Conservation (phyloP, 2,888 invertebrate species). For the Brenthis ino region DNA sequence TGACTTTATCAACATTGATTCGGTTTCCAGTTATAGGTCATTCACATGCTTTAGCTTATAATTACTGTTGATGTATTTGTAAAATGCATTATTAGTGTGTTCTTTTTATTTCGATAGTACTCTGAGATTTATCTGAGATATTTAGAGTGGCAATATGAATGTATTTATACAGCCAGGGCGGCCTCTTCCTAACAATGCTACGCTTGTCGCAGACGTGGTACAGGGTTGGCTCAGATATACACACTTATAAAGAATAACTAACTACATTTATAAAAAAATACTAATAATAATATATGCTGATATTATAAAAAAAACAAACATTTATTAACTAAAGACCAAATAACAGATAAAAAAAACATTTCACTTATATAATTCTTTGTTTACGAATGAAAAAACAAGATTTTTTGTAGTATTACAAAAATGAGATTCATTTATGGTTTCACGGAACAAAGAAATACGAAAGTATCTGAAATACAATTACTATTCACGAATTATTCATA, state of each 20-base stretch:
- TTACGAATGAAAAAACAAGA: background rate
- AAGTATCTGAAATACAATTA: no score
- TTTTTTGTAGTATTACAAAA: background rate
- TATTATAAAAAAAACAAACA: no score
- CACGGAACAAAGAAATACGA: no score
- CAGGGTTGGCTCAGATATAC: slow-evolving; percentile 58
- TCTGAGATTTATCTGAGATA: slow-evolving; percentile 48
- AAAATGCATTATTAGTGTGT: background rate
- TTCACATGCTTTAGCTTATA: slow-evolving; percentile 20
- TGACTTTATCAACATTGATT: slow-evolving; percentile 47
- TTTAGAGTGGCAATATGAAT: slow-evolving; percentile 82
- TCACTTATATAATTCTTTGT: background rate
- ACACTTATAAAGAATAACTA: no score
- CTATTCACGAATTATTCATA: no score
- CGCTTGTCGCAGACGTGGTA: slow-evolving; percentile 73
- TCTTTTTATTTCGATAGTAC: slow-evolving; percentile 12
- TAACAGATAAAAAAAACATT: background rate
- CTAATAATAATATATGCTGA: no score
- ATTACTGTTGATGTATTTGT: slow-evolving; percentile 16
- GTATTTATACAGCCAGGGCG: slow-evolving; percentile 81
- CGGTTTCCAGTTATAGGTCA: slow-evolving; percentile 44
- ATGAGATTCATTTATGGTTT: background rate
- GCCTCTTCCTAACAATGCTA: slow-evolving; percentile 79
- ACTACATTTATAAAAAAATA: no score
- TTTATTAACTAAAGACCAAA: no score